A percentile compares a stretch with the other conserved stretches of the same genome.
Conservation (phyloP, 1,140 invertebrate genomes). For the Drosophila bifasciata region DNA sequence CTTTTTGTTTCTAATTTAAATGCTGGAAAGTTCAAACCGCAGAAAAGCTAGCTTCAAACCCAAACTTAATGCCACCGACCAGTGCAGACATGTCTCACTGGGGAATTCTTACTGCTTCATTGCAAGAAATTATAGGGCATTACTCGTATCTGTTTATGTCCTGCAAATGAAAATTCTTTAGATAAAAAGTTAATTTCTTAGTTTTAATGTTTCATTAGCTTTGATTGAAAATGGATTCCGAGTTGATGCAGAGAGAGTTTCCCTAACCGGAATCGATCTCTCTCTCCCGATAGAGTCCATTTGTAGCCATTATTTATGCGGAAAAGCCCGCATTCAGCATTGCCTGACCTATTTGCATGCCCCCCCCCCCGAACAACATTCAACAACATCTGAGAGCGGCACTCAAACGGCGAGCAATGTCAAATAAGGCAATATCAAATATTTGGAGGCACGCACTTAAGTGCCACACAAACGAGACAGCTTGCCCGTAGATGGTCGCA, state of each 20-base stretch:
- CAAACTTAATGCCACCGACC: no score
- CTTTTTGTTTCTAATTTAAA: slow-evolving; percentile 4
- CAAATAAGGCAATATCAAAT: slow-evolving; percentile 58
- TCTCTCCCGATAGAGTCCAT: no score
- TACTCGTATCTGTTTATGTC: no score
- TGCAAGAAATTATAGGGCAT: no score
- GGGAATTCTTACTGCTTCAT: no score
- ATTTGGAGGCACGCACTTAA: slow-evolving; percentile 65
- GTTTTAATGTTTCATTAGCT: no score
- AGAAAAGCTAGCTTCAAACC: neutral
- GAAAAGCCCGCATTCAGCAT: neutral
- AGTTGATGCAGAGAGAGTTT: no score
- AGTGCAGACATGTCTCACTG: no score
- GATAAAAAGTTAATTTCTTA: no score
- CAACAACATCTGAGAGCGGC: slow-evolving; percentile 21
- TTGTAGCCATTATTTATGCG: neutral
- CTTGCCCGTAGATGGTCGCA: neutral
- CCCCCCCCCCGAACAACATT: neutral
- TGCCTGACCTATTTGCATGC: slow-evolving; percentile 3
- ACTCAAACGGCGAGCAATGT: slow-evolving; percentile 43
- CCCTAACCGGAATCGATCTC: no score
- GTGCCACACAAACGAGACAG: slow-evolving; percentile 36
- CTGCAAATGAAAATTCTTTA: no score
- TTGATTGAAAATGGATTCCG: no score
- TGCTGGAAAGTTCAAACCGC: slow-evolving; percentile 6